Evolutionary conservation across 1,140 invertebrate genomes (phyloP), one percentile per base, ranked within the genome.

Genomic region (Brachionus asplanchnoidis): DNA sequence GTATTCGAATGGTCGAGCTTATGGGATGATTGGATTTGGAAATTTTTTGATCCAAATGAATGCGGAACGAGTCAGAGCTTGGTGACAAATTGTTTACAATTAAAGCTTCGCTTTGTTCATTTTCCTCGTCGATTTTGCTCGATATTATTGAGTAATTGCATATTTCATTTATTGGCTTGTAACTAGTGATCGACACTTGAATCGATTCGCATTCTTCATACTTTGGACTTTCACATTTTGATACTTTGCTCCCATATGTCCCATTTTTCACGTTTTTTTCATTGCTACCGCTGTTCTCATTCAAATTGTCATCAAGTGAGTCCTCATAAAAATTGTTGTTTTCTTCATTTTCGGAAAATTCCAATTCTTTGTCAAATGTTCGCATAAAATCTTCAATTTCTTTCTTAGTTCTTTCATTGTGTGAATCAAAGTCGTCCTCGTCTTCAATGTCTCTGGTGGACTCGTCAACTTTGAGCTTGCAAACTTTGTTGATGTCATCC

Each of bases 111-210:
- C 50, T 46, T n/a, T 8, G 12, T 50, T 77, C 73, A 77, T 14
- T 50, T 77, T 77, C 17, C 14, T 77, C 73, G 26, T 77, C 73
- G 26, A 77, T 77, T 77, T 77, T 77, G n/a, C 42, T 77, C 6
- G 73, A 77, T 26, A 77, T 77, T 14, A 77, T 50, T 5, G 73
- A 77, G 26, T 50, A 77, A 50, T 77, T 77, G 32, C 73, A 50
- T 4, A 77, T 23, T 46, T 77, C 73, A 5, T 77, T 50, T 26
- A 50, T 77, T 77, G 42, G 73, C 26, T 77, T 77, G 14, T 77
- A 77, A 28, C 44, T 77, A 53, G 40, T 77, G 1, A 50, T 14
- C 14, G 73, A 46, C n/a, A 20, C 68, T 73, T 73, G 68, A 40
- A 73, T 73, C 40, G 68, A 73, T 42, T 73, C 68, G n/a, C 68